Evolutionary conservation across 2,797 vertebrate species (phyloP).

Genomic region (Aeoliscus strigatus): DNA sequence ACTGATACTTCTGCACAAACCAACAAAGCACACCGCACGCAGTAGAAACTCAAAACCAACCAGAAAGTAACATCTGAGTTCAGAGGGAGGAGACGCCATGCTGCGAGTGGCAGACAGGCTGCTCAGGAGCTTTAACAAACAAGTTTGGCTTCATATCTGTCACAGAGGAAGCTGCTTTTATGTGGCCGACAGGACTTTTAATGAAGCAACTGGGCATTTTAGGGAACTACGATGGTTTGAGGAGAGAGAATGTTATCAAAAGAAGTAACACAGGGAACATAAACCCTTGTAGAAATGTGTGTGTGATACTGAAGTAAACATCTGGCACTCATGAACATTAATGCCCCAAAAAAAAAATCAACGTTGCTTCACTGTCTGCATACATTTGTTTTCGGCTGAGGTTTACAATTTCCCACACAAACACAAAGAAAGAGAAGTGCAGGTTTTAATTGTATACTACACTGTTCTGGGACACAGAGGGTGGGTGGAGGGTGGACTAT

Average conservation of each 20-base stretch:
- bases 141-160: slow-evolving; percentile 31
- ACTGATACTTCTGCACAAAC: not conserved
- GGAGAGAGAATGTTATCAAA: slow-evolving; percentile 13
- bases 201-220: not conserved
- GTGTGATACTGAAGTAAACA: not conserved
- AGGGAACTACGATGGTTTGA: slow-evolving; percentile 2
- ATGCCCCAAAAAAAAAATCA: too few relatives aligned
- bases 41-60: not conserved
- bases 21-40: not conserved
- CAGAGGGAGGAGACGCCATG: not conserved
- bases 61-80: not conserved
- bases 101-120: slow-evolving; percentile 5
- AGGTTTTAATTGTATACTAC: not conserved
- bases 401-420: not conserved
- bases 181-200: not conserved
- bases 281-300: not conserved
- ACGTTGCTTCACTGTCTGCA: not conserved
- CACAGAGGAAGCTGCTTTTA: slow-evolving; percentile 7
- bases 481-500: slow-evolving; percentile 4
- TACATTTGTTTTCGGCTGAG: not conserved
- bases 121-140: slow-evolving; percentile 25
- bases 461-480: not conserved
- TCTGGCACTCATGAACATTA: too few relatives aligned
- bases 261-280: not conserved
- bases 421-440: not conserved